These are phyloP conservation scores for Callinectes sapidus DNA, from an alignment of 2,888 invertebrate genomes.

Conservation along the genomic window DNA sequence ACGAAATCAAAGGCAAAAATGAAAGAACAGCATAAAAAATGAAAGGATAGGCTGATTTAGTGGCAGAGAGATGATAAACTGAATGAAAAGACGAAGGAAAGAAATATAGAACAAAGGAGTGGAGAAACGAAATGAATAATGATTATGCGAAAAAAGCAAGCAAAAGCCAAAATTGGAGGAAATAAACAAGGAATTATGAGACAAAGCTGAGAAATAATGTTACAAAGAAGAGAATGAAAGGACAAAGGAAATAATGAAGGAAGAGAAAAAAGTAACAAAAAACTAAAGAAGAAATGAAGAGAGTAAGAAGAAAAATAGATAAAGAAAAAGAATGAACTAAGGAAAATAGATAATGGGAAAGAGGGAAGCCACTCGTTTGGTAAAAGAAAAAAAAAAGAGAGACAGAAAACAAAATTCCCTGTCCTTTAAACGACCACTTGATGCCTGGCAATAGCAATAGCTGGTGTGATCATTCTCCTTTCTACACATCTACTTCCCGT, in stretches of 20 bases:
- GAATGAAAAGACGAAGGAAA: neutral
- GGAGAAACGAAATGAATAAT: neutral
- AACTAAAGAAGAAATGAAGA: neutral
- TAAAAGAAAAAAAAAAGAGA: neutral
- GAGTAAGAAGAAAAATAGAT: neutral
- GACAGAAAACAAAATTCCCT: neutral
- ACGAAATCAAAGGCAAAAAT: too few species aligned
- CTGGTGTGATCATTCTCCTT: neutral
- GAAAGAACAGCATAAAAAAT: too few species aligned
- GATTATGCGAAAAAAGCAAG: too few species aligned
- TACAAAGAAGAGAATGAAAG: too few species aligned
- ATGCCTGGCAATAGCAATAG: neutral
- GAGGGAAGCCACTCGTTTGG: too few species aligned
- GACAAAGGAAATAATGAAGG: too few species aligned
- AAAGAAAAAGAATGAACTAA: neutral
- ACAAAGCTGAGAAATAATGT: too few species aligned
- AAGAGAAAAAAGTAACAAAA: neutral
- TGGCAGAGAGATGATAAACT: neutral
- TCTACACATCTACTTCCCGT: neutral
- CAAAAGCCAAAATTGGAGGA: too few species aligned
- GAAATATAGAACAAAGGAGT: neutral
- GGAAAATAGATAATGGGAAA: neutral
- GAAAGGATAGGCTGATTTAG: too few species aligned
- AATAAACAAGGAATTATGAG: too few species aligned
- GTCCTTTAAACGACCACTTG: too few species aligned